Conservation (phyloP, 2,797 vertebrate species). For the Momotus momota region DNA sequence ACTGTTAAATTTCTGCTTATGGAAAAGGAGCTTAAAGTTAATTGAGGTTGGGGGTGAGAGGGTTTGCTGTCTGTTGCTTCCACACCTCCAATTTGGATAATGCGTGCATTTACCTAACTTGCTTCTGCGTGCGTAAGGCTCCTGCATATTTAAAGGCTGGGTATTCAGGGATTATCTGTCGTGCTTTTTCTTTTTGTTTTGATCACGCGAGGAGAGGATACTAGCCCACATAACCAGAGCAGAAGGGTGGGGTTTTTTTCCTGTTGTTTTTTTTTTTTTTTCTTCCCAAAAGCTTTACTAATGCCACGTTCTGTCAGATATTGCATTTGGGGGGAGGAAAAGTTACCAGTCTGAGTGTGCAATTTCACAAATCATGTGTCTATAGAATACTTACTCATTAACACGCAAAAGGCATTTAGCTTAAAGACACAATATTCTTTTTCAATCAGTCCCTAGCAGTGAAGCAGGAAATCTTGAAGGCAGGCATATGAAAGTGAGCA, state of each 20-base stretch:
- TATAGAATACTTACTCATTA: background rate
- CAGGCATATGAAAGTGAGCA: background rate
- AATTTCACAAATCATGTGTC: background rate
- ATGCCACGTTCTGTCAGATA: background rate
- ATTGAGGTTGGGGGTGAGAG: background rate
- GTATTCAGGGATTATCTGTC: conserved; percentile 91
- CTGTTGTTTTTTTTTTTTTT: background rate
- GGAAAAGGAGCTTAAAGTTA: background rate
- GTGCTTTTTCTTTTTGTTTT: conserved; percentile 84
- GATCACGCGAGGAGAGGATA: conserved; percentile 86
- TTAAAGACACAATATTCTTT: conserved; percentile 7
- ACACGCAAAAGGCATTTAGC: background rate
- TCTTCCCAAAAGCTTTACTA: background rate
- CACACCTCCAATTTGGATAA: conserved; percentile 74
- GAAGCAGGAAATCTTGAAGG: background rate
- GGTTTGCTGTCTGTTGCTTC: background rate
- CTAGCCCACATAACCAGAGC: conserved; percentile 41
- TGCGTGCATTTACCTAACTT: conserved; percentile 84
- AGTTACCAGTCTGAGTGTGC: background rate
- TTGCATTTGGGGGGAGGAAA: background rate
- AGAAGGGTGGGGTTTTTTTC: background rate
- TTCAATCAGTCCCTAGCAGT: background rate
- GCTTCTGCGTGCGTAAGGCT: conserved; percentile 87
- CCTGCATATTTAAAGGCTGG: conserved; percentile 92
- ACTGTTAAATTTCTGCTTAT: background rate